Conservation (phyloP, 1,140 invertebrate genomes). For the Bilobella aurantiaca region DNA sequence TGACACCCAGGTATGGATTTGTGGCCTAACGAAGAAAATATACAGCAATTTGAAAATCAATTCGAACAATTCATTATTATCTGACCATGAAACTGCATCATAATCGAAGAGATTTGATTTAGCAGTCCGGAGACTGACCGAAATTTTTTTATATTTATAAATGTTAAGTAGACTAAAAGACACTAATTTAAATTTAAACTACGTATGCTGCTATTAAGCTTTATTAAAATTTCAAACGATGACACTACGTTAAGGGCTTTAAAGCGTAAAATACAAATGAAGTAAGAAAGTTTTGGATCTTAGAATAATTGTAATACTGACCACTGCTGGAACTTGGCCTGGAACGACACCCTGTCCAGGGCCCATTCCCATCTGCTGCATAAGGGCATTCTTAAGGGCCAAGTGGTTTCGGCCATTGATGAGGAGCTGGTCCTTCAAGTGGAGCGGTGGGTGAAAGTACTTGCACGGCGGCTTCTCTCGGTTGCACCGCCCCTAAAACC, state of each 20-base stretch:
- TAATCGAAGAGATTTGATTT: too few relatives aligned
- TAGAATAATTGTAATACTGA: conserved; percentile 60
- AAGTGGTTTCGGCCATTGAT: conserved; percentile 99
- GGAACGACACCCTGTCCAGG: conserved; percentile 68
- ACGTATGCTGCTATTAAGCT: too few relatives aligned
- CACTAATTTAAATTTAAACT: too few relatives aligned
- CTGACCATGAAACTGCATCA: too few relatives aligned
- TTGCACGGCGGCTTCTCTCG: conserved; percentile 99
- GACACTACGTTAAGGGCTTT: too few relatives aligned
- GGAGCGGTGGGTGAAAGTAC: conserved; percentile 99
- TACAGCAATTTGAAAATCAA: background rate
- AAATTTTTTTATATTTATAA: too few relatives aligned
- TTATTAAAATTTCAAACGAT: too few relatives aligned
- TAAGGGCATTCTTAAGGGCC: conserved; percentile 89
- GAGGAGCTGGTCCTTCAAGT: conserved; percentile 97
- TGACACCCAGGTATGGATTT: conserved; percentile 79
- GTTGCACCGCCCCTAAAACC: conserved; percentile 93
- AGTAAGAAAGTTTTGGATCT: too few relatives aligned
- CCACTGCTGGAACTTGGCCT: conserved; percentile 77
- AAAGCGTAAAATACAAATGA: too few relatives aligned
- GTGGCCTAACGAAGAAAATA: conserved; percentile 52
- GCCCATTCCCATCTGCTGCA: conserved; percentile 88
- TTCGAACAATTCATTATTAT: too few relatives aligned
- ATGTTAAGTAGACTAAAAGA: too few relatives aligned
- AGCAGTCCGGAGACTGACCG: too few relatives aligned